Conservation (phyloP, 2,888 invertebrate genomes). For the Hirtodrosophila duncani region DNA sequence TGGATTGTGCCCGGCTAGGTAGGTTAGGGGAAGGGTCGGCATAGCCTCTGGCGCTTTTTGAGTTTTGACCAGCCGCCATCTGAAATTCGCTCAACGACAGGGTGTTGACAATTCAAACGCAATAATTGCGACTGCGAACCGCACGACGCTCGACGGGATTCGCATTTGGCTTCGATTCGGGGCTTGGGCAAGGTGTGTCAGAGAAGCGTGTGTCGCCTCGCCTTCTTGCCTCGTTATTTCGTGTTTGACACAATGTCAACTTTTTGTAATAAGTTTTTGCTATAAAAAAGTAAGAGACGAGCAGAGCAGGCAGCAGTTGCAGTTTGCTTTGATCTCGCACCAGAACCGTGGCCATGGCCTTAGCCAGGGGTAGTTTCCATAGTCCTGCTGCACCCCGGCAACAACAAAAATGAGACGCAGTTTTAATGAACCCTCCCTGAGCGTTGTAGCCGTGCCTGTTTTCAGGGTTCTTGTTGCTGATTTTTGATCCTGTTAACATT, state of each 20-base stretch:
- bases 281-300: conserved; percentile 19
- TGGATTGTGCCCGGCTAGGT: no score
- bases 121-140: conserved; percentile 67
- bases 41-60: conserved; percentile 56
- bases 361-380: conserved; percentile 47
- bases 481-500: conserved; percentile 67
- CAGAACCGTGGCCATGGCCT: no score
- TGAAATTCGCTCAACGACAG: conserved; percentile 45
- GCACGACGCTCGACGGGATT: conserved; percentile 42
- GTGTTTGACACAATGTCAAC: conserved; percentile 73
- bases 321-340: conserved; percentile 60
- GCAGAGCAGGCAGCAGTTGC: conserved; percentile 46
- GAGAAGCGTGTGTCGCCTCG: conserved; percentile 1
- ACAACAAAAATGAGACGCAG: conserved; percentile 25
- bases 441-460: conserved; percentile 9
- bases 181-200: conserved; percentile 48
- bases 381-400: conserved; percentile 29
- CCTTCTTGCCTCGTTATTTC: conserved; percentile 54
- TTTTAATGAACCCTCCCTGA: conserved; percentile 66
- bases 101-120: conserved; percentile 74
- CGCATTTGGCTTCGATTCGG: conserved; percentile 21
- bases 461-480: conserved; percentile 46
- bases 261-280: conserved; percentile 69
- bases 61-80: conserved; percentile 51
- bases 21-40: conserved; percentile 1